A percentile compares a stretch with the other conserved stretches of the same genome.
Conservation (phyloP, 2,888 invertebrate genomes). For the Synergus gifuensis region DNA sequence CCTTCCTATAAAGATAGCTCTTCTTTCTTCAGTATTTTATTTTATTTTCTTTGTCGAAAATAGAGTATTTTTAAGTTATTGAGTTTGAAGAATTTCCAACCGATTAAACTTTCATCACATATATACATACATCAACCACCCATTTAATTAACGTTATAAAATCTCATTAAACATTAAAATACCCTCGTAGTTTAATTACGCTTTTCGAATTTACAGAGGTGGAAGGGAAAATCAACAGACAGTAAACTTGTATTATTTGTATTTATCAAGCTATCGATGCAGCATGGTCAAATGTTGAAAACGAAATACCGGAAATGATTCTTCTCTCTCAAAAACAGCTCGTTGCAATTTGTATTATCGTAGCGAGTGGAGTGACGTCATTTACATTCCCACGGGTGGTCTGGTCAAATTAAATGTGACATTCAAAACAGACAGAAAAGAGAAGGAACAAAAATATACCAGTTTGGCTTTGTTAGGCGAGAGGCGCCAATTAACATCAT, state of each 20-base stretch:
- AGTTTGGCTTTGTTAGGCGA: neutral
- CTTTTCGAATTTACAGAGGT: neutral
- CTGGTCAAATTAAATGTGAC: constrained; percentile 13
- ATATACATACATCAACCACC: neutral
- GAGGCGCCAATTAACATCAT: neutral
- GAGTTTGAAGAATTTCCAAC: neutral
- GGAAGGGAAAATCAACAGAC: constrained; percentile 31
- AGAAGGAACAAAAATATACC: constrained; percentile 10
- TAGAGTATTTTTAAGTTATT: too few relatives aligned
- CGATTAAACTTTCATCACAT: neutral
- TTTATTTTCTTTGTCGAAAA: neutral
- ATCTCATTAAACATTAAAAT: constrained; percentile 14
- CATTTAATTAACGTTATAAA: neutral
- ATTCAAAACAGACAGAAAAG: constrained; percentile 31
- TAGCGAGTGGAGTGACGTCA: constrained; percentile 15
- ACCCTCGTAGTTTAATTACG: constrained; percentile 8
- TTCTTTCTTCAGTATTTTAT: neutral
- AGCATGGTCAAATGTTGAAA: constrained; percentile 23
- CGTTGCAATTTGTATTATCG: constrained; percentile 37
- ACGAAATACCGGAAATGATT: constrained; percentile 38
- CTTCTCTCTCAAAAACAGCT: constrained; percentile 25
- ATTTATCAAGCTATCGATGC: constrained; percentile 38
- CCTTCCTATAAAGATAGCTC: neutral
- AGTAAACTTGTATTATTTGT: constrained; percentile 34
- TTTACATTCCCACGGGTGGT: constrained; percentile 34